A percentile compares a stretch with the other conserved stretches of the same genome.
Conservation (phyloP, 2,113 vertebrate genomes). For the Pogonocichla stellata region DNA sequence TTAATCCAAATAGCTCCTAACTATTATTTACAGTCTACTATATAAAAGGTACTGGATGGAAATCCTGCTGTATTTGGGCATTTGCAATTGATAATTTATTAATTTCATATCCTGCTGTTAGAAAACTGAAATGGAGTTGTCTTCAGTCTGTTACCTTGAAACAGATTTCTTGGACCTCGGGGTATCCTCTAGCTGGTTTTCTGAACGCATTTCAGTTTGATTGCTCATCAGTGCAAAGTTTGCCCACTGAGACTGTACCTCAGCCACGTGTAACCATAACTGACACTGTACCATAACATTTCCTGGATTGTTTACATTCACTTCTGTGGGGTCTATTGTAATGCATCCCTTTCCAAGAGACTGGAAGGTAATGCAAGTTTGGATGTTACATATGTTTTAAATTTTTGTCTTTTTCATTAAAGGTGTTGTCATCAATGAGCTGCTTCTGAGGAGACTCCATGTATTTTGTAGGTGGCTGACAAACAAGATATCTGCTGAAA, state of each 20-base stretch:
- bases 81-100: not conserved
- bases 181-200: not conserved
- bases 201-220: not conserved
- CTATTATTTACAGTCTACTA: not conserved
- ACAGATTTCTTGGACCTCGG: not conserved
- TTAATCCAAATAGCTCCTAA: not conserved
- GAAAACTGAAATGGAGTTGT: not conserved
- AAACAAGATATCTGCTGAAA: not conserved
- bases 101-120: not conserved
- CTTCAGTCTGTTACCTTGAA: not conserved
- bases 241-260: not conserved
- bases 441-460: not conserved
- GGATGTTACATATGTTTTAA: not conserved
- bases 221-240: not conserved
- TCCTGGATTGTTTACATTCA: not conserved
- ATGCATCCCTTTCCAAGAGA: not conserved
- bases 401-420: not conserved
- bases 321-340: not conserved
- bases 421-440: not conserved
- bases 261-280: not conserved
- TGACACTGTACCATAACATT: not conserved
- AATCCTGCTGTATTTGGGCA: not conserved
- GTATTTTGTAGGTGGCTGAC: not conserved
- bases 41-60: not conserved
- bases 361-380: not conserved